phyloP scores from a whole-genome alignment of 2,797 vertebrate species.

The Xenopus petersii region DNA sequence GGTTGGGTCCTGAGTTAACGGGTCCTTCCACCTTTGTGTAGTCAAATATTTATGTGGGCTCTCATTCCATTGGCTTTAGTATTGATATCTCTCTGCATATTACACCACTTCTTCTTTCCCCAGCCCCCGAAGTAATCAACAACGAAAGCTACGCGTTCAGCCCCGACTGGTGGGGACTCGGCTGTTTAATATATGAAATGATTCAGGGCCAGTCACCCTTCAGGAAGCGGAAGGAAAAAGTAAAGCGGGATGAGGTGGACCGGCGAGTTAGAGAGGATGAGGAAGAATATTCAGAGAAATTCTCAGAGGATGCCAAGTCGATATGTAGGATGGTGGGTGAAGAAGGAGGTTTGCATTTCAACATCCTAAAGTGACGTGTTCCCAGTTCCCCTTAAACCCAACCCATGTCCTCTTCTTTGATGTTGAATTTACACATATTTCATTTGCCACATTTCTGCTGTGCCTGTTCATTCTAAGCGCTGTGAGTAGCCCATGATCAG shows the following conservation, averaged over 20 bases:
- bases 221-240: constrained; percentile 82
- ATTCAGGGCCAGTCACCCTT: constrained; percentile 89
- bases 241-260: constrained; percentile 84
- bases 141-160: constrained; percentile 84
- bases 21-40: too few relatives aligned
- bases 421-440: too few relatives aligned
- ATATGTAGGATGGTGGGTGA: constrained; percentile 87
- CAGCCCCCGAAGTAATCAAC: constrained; percentile 89
- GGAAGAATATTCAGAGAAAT: constrained; percentile 83
- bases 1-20: too few relatives aligned
- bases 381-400: too few relatives aligned
- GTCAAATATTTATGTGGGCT: too few relatives aligned
- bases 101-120: constrained; percentile 18
- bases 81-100: too few relatives aligned
- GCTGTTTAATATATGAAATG: constrained; percentile 91
- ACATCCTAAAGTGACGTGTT: not conserved
- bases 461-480: too few relatives aligned
- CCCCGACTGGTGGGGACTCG: constrained; percentile 91
- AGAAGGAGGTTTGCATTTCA: constrained; percentile 52
- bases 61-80: too few relatives aligned
- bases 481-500: too few relatives aligned
- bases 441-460: too few relatives aligned
- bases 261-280: constrained; percentile 78
- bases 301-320: constrained; percentile 81
- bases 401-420: too few relatives aligned